A percentile compares a stretch with the other conserved stretches of the same genome.
Evolutionary conservation across 2,113 vertebrate genomes (phyloP).

Genomic region (Bubo blakistoni): DNA sequence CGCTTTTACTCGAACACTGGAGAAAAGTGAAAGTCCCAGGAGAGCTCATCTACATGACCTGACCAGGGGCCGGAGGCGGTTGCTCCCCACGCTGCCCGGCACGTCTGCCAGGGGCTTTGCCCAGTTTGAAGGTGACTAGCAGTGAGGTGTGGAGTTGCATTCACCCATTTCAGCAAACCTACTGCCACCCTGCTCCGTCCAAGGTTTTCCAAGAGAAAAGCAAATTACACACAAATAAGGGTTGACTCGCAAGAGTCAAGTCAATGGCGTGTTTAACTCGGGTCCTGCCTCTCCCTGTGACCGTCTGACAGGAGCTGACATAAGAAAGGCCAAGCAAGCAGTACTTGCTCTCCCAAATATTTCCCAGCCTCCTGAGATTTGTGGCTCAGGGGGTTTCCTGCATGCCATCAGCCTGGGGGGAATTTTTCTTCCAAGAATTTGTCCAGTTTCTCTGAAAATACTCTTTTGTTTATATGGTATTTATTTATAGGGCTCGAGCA

Average conservation of each 20-base stretch:
- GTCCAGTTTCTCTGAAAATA: not conserved
- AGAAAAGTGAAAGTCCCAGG: not conserved
- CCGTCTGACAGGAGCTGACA: not conserved
- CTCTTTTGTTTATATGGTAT: not conserved
- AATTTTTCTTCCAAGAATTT: not conserved
- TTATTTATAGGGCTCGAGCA: not conserved
- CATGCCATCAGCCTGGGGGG: not conserved
- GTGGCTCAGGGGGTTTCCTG: not conserved
- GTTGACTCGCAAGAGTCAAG: accelerated
- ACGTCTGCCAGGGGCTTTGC: not conserved
- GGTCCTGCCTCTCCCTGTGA: not conserved
- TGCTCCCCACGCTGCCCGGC: not conserved
- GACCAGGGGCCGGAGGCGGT: not conserved
- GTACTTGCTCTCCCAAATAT: not conserved
- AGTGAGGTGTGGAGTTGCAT: not conserved
- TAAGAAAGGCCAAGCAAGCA: not conserved
- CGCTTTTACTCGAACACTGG: not conserved
- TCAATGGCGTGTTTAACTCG: not conserved
- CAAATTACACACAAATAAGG: not conserved
- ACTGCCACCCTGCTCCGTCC: not conserved
- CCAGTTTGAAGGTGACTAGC: not conserved
- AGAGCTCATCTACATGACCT: not conserved
- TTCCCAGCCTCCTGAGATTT: not conserved
- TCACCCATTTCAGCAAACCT: not conserved
- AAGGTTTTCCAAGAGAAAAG: not conserved